Evolutionary conservation across 2,888 invertebrate species (phyloP).

Genomic region (Euproctis similis): DNA sequence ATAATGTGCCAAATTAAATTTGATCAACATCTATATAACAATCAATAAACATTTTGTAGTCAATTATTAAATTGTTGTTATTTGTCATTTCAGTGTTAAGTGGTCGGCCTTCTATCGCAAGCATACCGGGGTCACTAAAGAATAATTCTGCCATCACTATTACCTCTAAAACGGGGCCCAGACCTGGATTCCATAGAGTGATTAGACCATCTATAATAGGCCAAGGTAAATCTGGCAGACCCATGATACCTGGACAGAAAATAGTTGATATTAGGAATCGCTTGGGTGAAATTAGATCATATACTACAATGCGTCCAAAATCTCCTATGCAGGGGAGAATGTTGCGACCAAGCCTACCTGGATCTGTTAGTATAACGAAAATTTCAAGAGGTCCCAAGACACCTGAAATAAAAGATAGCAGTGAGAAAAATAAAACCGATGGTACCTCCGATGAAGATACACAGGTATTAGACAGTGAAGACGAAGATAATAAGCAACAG

Average conservation of each 20-base stretch:
- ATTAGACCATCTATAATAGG: slow-evolving; percentile 52
- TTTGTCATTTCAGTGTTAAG: slow-evolving; percentile 45
- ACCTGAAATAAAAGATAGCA: slow-evolving; percentile 32
- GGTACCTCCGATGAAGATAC: slow-evolving; percentile 55
- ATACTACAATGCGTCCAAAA: slow-evolving; percentile 47
- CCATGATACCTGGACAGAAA: slow-evolving; percentile 56
- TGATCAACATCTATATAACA: no score
- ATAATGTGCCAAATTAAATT: no score
- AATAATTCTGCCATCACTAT: slow-evolving; percentile 78
- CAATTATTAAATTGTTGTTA: neutral
- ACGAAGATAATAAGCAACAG: slow-evolving; percentile 36
- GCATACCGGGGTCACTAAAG: slow-evolving; percentile 71
- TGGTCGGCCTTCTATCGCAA: slow-evolving; percentile 46
- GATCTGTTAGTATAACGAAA: slow-evolving; percentile 66
- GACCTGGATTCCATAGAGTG: slow-evolving; percentile 54
- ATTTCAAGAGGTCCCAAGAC: slow-evolving; percentile 49
- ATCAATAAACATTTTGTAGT: no score
- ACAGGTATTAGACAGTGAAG: slow-evolving; percentile 62
- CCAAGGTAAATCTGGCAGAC: slow-evolving; percentile 48
- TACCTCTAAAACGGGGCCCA: slow-evolving; percentile 64
- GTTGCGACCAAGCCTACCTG: slow-evolving; percentile 50
- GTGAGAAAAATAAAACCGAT: slow-evolving; percentile 36
- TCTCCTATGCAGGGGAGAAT: slow-evolving; percentile 43
- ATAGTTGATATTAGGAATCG: slow-evolving; percentile 58
- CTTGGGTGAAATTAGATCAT: slow-evolving; percentile 50